Evolutionary conservation across 2,888 invertebrate genomes (phyloP).

Genomic region (Teleiodes luculella): DNA sequence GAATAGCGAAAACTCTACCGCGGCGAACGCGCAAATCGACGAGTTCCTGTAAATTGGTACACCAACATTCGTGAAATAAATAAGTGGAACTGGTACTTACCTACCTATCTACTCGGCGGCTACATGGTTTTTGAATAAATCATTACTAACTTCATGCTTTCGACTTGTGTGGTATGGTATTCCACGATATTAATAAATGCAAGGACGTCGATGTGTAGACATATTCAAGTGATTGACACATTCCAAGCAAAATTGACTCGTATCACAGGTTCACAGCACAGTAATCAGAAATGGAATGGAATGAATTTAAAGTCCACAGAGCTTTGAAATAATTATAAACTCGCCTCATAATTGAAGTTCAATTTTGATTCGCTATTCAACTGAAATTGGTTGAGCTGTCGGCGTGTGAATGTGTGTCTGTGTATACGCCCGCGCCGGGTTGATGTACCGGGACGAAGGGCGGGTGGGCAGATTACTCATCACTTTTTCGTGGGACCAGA

Average conservation of each 20-base stretch:
- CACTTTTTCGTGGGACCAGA: constrained; percentile 26
- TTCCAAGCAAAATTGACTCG: not conserved
- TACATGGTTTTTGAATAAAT: not conserved
- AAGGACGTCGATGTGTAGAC: not conserved
- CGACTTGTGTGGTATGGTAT: constrained; percentile 6
- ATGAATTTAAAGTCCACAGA: not conserved
- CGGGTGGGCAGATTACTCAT: constrained; percentile 14
- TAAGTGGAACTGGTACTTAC: not conserved
- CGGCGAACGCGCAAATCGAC: not conserved
- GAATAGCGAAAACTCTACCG: constrained; percentile 20
- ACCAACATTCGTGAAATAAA: not conserved
- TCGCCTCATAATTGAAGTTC: not conserved
- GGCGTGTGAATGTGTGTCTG: not conserved
- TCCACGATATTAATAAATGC: not conserved
- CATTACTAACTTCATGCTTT: not conserved
- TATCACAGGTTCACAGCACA: not conserved
- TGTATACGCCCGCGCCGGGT: not conserved
- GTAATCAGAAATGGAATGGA: not conserved
- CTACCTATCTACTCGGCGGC: not conserved
- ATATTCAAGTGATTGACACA: not conserved
- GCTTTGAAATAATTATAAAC: not conserved
- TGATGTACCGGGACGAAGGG: not conserved
- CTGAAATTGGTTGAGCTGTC: not conserved
- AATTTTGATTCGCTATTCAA: constrained; percentile 7
- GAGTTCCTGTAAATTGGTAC: constrained; percentile 1